Evolutionary conservation across 2,888 invertebrate genomes (phyloP), one percentile per base, ranked within the genome.

Genomic region (Drosophila helvetica): DNA sequence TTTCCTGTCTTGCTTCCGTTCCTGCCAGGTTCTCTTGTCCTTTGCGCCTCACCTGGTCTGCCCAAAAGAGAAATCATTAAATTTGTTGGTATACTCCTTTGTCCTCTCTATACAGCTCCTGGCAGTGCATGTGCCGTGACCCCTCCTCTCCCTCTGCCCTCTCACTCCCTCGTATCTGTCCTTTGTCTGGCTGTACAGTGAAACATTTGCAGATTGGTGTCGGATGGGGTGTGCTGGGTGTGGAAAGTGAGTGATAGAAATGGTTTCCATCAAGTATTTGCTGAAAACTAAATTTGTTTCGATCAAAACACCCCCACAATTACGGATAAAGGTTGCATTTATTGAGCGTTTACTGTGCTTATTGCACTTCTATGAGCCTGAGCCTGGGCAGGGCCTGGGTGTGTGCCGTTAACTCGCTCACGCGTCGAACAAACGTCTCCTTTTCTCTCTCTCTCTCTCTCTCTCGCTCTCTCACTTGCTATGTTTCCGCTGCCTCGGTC

Each of bases 61-160:
- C 55, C 46, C 22, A 70, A 62, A 68, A 42, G 69, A 85, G 80
- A 86, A 88, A 88, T 88, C 83, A 88, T 88, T 88, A 88, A 88
- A 83, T 87, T 88, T 88, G 80, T 89, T 89, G 78, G 89, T 88
- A 88, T 88, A 88, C 87, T 74, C 74, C 71, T 79, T 75, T 83
- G 78, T 82, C 70, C 70, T 68, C 70, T 81, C 54, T 51, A n/a
- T 61, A 62, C 74, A 74, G 67, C 79, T 74, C 30, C 18, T 51
- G 43, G 47, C 46, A 53, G 46, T 63, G 63, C 56, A 43, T 25
- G 33, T 52, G 17, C 46, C 19, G 50, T 67, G 8, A 22, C 50
- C 27, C 19, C 38, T 45, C 25, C 19, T 55, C 43, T 52, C n/a
- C 42, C 38, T 27, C 33, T 59, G 38, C 63, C n/a, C 6, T 17